Conservation (phyloP, 2,113 vertebrate species). For the human region DNA sequence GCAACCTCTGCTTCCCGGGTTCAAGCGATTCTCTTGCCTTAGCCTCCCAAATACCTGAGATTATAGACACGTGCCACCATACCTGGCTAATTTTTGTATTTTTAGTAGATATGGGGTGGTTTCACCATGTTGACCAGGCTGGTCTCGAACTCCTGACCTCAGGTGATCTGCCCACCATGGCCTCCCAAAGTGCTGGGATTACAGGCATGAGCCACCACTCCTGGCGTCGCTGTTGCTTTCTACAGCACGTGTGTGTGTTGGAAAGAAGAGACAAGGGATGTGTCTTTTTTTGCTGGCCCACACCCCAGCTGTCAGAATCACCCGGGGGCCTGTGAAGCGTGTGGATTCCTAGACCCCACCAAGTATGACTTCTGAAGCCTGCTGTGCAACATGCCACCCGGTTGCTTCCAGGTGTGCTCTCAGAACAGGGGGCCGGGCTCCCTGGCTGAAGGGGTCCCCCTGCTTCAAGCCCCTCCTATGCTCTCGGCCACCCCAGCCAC, state of each 20-base stretch:
- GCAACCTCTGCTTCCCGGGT: too few relatives aligned
- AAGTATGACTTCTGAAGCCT: neutral
- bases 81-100: too few relatives aligned
- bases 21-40: neutral
- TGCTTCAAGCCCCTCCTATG: neutral
- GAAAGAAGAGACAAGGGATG: neutral
- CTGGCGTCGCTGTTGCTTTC: neutral
- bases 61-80: too few relatives aligned
- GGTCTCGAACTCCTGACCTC: too few relatives aligned
- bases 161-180: too few relatives aligned
- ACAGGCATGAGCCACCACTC: too few relatives aligned
- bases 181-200: too few relatives aligned
- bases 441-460: neutral
- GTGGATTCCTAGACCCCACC: too few relatives aligned
- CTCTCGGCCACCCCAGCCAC: too few relatives aligned
- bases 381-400: neutral
- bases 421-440: neutral
- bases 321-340: rapidly evolving
- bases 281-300: neutral
- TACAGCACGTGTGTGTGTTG: neutral
- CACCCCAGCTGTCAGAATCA: neutral
- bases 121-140: too few relatives aligned
- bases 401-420: neutral
- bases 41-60: too few relatives aligned
- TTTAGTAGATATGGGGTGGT: too few relatives aligned